phyloP scores from a whole-genome alignment of 2,888 invertebrate genomes.

The Tridacna gigas region DNA sequence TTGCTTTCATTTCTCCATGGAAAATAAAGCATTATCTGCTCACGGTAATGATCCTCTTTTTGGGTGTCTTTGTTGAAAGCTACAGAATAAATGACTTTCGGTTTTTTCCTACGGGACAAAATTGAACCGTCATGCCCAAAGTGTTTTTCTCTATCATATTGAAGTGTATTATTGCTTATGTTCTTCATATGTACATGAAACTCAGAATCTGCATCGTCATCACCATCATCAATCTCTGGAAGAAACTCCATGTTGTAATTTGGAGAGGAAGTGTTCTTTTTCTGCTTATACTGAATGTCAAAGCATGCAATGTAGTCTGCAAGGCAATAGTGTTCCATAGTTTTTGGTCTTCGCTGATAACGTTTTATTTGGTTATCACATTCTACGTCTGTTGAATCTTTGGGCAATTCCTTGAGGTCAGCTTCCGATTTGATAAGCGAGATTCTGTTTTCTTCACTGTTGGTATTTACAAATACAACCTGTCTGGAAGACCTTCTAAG shows the following conservation, averaged over 20 bases:
- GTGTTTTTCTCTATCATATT: conserved; percentile 9
- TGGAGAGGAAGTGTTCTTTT: background rate
- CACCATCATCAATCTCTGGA: background rate
- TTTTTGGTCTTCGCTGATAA: conserved; percentile 7
- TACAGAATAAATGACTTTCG: conserved; percentile 16
- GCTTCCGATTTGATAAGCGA: background rate
- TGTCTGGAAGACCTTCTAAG: conserved; percentile 33
- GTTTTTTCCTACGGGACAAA: too few species aligned
- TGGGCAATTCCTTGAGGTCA: background rate
- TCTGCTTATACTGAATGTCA: background rate
- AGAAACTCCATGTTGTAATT: background rate
- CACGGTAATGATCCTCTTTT: conserved; percentile 50
- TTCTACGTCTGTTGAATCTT: conserved; percentile 4
- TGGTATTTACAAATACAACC: conserved; percentile 52
- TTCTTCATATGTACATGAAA: background rate
- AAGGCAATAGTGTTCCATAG: background rate
- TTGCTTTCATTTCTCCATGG: conserved; percentile 7
- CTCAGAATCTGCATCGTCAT: background rate
- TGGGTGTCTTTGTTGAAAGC: too few species aligned
- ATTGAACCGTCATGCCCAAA: too few species aligned
- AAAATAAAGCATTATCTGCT: conserved; percentile 18
- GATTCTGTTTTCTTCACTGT: background rate
- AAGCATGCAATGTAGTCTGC: conserved; percentile 7
- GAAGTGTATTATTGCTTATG: background rate
- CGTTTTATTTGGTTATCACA: background rate